Evolutionary conservation across 2,888 invertebrate genomes (phyloP).

Genomic region (Acronicta psi): DNA sequence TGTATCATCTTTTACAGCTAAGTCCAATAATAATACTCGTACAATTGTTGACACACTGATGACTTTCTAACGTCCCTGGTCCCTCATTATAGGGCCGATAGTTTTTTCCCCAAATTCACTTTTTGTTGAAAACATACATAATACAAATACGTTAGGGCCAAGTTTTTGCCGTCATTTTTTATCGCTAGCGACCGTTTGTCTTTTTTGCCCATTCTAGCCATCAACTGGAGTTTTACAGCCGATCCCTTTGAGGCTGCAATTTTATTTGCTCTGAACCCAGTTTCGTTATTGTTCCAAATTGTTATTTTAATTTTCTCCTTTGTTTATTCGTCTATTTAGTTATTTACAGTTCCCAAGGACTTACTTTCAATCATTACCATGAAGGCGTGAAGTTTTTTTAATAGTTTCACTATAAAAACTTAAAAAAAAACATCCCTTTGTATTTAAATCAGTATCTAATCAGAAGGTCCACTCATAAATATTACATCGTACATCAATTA

Average conservation of each 20-base stretch:
- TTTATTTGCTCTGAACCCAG: constrained; percentile 59
- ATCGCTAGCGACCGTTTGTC: constrained; percentile 49
- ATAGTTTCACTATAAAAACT: constrained; percentile 18
- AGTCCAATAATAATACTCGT: constrained; percentile 39
- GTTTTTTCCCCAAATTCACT: constrained; percentile 39
- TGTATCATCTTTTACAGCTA: constrained; percentile 38
- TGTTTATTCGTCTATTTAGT: constrained; percentile 42
- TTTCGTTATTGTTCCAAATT: constrained; percentile 48
- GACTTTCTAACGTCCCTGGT: constrained; percentile 60
- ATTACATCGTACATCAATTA: constrained; percentile 42
- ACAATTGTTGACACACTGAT: constrained; percentile 51
- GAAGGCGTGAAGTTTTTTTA: constrained; percentile 2
- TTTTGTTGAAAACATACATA: constrained; percentile 53
- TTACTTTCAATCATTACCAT: constrained; percentile 9
- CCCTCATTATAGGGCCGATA: constrained; percentile 45
- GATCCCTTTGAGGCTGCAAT: constrained; percentile 62
- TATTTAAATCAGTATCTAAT: constrained; percentile 18
- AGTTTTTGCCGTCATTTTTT: constrained; percentile 64
- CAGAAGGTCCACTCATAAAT: constrained; percentile 31
- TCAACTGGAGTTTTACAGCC: constrained; percentile 60
- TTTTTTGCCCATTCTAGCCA: constrained; percentile 62
- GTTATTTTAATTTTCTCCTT: constrained; percentile 52
- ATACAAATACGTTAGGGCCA: constrained; percentile 38
- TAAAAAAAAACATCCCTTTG: constrained; percentile 2
- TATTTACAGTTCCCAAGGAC: constrained; percentile 3